Percentiles rank a stretch among this genome's conserved stretches.
phyloP scores from a whole-genome alignment of 2,888 invertebrate genomes.

The Epistrophella euchroma region DNA sequence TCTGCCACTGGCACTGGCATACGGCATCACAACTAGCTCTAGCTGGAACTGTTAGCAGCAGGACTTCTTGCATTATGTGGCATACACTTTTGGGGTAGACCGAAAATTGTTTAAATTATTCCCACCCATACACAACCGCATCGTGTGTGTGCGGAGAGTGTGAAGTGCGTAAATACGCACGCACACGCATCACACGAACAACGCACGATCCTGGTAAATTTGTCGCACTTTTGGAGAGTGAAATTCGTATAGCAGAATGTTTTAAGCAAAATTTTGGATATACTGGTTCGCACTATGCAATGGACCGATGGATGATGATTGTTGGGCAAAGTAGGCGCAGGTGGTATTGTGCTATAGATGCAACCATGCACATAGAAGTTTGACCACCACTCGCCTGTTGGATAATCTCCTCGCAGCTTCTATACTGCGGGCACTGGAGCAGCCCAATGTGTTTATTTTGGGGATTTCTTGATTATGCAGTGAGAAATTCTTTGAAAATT shows the following conservation, averaged over 20 bases:
- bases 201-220: conserved; percentile 68
- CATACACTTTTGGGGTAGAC: conserved; percentile 76
- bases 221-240: conserved; percentile 70
- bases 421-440: not conserved
- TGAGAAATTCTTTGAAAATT: conserved; percentile 52
- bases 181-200: conserved; percentile 57
- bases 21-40: conserved; percentile 19
- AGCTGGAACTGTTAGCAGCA: conserved; percentile 65
- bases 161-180: conserved; percentile 55
- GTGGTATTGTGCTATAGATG: not conserved
- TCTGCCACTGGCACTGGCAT: conserved; percentile 37
- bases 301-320: not conserved
- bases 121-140: conserved; percentile 75
- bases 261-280: conserved; percentile 23
- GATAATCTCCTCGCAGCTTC: conserved; percentile 56
- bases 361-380: not conserved
- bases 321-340: not conserved
- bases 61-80: conserved; percentile 76
- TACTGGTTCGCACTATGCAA: not conserved
- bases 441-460: conserved; percentile 41
- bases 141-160: conserved; percentile 69
- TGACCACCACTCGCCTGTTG: conserved; percentile 32
- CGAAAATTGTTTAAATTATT: conserved; percentile 76
- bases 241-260: conserved; percentile 63
- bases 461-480: conserved; percentile 68